phyloP scores from a whole-genome alignment of 2,888 invertebrate genomes.

The Drosophila anomelani region DNA sequence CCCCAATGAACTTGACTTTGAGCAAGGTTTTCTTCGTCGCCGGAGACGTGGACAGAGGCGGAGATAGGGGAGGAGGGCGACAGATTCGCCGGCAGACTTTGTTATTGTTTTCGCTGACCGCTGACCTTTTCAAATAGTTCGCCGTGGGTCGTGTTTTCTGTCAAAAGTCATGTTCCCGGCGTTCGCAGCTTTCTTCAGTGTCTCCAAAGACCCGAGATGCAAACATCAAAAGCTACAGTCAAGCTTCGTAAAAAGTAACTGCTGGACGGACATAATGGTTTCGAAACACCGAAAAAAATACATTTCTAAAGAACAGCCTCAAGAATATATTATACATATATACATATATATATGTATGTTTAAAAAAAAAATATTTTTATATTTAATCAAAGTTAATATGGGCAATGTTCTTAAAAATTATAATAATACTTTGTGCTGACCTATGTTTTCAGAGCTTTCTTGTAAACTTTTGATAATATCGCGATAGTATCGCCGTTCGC shows the following conservation, averaged over 20 bases:
- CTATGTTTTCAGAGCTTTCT: too few relatives aligned
- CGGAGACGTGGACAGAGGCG: background rate
- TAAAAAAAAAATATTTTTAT: too few relatives aligned
- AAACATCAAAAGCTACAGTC: constrained; percentile 6
- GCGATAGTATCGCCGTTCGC: too few relatives aligned
- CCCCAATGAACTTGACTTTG: constrained; percentile 68
- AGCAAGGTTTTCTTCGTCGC: constrained; percentile 53
- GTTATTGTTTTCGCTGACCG: constrained; percentile 55
- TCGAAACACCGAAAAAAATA: too few relatives aligned
- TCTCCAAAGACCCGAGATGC: constrained; percentile 28
- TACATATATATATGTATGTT: too few relatives aligned
- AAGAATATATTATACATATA: too few relatives aligned
- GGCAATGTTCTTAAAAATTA: too few relatives aligned
- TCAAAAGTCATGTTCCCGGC: constrained; percentile 73
- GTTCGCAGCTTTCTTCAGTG: constrained; percentile 54
- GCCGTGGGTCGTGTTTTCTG: constrained; percentile 52
- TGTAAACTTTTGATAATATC: too few relatives aligned
- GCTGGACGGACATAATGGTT: background rate
- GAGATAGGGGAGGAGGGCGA: constrained; percentile 8
- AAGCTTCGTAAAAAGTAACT: background rate
- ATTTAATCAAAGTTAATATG: too few relatives aligned
- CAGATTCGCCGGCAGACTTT: constrained; percentile 13
- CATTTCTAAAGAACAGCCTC: too few relatives aligned
- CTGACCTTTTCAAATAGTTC: constrained; percentile 72
- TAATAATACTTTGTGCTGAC: too few relatives aligned